Evolutionary conservation across 2,888 invertebrate species (phyloP), one percentile per base, ranked within the genome.

Genomic region (Apamea sordens): DNA sequence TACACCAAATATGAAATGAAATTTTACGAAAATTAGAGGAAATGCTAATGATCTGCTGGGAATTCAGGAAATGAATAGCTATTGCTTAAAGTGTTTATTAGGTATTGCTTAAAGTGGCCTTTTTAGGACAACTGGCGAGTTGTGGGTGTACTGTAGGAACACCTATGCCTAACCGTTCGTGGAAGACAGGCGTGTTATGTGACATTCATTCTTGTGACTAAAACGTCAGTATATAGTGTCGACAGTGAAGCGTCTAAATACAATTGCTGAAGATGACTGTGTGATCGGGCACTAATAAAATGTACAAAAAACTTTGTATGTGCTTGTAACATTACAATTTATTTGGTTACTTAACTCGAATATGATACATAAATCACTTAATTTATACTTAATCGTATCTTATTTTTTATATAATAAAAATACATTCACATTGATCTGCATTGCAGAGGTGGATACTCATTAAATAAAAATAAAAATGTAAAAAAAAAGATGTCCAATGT

Each of bases 301-400:
- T 24, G 36, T 59, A n/a, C 56, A n/a, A n/a, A 11, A 56, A 59
- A n/a, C n/a, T 11, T 24, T 11, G 24, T 59, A 59, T n/a, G 11
- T 11, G 56, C 56, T 11, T 56, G 4, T 56, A n/a, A 47, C 4
- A 67, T 73, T 71, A 64, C 47, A 74, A 73, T 70, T 59, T 69
- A 69, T 75, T 82, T 86, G 77, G 79, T 76, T 80, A 82, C 78
- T 73, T 80, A 80, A 79, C 80, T 84, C 76, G 88, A 86, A 84
- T 88, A 79, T 75, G 24, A 65, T 59, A 69, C 47, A 69, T 77
- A 82, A 76, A 84, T 83, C 82, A 89, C 77, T 86, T 89, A 86
- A 82, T 79, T 86, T 64, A 77, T 86, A 91, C 83, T 88, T 89
- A 88, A 85, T 80, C 73, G 5, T 78, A 72, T 21, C 7, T 73